These are phyloP conservation scores for Paracentrotus lividus DNA, from an alignment of 53 echinoderm and acorn worm species.

Conservation along the genomic window DNA sequence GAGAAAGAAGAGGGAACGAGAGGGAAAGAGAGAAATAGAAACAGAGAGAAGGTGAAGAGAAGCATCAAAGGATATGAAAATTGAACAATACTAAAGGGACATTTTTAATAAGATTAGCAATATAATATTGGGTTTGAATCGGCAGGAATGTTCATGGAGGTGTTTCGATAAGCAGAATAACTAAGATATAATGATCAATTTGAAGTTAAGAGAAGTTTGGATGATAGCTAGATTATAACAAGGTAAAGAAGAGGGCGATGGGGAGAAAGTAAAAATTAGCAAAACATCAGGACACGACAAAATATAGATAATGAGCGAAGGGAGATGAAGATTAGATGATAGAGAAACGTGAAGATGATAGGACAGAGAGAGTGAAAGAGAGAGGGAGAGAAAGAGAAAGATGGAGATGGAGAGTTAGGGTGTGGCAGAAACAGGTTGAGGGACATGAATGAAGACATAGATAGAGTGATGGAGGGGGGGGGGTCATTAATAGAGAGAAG, in stretches of 20 bases:
- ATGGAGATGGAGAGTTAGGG: not conserved
- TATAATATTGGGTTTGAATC: too few relatives aligned
- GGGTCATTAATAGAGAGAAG: not conserved
- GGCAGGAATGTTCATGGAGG: not conserved
- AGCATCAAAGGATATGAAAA: not conserved
- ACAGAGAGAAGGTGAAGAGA: not conserved
- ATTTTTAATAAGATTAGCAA: too few relatives aligned
- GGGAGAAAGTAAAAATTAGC: not conserved
- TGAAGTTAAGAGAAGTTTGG: not conserved
- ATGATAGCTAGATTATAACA: not conserved
- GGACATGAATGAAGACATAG: too few relatives aligned
- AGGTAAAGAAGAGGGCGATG: not conserved
- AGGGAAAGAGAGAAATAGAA: not conserved
- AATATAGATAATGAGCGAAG: not conserved
- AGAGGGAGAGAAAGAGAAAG: not conserved
- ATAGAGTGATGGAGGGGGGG: too few relatives aligned
- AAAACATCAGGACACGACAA: not conserved
- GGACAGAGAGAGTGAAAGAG: not conserved
- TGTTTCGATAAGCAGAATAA: not conserved
- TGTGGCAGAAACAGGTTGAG: not conserved
- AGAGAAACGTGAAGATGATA: not conserved
- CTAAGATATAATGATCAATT: not conserved
- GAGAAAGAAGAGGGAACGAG: not conserved
- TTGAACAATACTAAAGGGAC: too few relatives aligned
- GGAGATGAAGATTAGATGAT: not conserved